These are phyloP conservation scores for Eristalis pertinax DNA, from an alignment of 2,888 invertebrate species.

Conservation along the genomic window DNA sequence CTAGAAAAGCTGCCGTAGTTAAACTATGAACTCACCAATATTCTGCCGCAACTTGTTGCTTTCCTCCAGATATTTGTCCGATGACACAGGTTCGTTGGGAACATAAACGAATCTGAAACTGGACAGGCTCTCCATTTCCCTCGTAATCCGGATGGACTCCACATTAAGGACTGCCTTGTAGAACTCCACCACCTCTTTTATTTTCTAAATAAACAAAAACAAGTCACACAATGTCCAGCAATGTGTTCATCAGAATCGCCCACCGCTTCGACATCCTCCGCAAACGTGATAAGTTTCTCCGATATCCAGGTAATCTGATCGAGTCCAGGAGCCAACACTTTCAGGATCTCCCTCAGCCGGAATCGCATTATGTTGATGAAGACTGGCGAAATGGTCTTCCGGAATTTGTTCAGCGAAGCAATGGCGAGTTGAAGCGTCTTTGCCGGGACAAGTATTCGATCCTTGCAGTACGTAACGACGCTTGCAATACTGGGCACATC, in stretches of 20 bases:
- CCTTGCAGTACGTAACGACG: slow-evolving; percentile 88
- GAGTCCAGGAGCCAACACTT: slow-evolving; percentile 88
- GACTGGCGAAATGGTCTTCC: slow-evolving; percentile 81
- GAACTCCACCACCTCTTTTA: slow-evolving; percentile 75
- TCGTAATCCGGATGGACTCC: slow-evolving; percentile 88
- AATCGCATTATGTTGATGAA: slow-evolving; percentile 88
- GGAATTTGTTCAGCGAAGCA: slow-evolving; percentile 76
- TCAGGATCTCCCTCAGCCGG: slow-evolving; percentile 86
- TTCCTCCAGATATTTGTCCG: slow-evolving; percentile 84
- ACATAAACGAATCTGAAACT: slow-evolving; percentile 85
- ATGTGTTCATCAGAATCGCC: background rate
- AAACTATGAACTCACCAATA: slow-evolving; percentile 72
- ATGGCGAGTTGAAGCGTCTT: slow-evolving; percentile 84
- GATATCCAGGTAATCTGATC: slow-evolving; percentile 92
- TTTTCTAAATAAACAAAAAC: slow-evolving; percentile 73
- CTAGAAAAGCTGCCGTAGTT: too few species aligned
- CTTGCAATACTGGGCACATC: slow-evolving; percentile 90
- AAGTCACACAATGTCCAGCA: background rate
- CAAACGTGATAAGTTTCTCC: slow-evolving; percentile 82
- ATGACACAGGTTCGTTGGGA: slow-evolving; percentile 85
- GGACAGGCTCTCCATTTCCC: slow-evolving; percentile 85
- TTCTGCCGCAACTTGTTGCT: slow-evolving; percentile 83
- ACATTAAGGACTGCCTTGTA: slow-evolving; percentile 85
- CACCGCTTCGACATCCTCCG: slow-evolving; percentile 84
- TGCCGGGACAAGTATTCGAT: slow-evolving; percentile 85